Percentiles rank a stretch among this genome's conserved stretches.
Evolutionary conservation across 2,113 vertebrate species (phyloP).

Genomic region (Pteronura brasiliensis): DNA sequence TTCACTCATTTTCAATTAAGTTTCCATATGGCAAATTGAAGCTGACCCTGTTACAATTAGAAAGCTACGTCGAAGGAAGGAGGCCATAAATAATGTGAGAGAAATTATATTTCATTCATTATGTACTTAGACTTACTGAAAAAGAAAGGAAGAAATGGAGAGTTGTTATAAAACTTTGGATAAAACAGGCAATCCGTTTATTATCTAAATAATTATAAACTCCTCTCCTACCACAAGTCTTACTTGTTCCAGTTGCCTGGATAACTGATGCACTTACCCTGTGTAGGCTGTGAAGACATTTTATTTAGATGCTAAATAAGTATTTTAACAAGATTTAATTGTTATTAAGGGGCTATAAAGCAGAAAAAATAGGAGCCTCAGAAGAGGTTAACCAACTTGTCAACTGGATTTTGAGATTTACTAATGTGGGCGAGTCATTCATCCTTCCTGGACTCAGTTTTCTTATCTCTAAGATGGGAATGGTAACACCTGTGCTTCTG

Average conservation of each 20-base stretch:
- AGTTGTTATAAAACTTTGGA: not conserved
- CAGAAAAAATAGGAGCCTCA: not conserved
- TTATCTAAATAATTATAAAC: conserved; percentile 25
- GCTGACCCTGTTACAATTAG: conserved; percentile 38
- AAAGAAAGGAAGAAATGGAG: not conserved
- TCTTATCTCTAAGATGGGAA: not conserved
- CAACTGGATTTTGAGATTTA: not conserved
- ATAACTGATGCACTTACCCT: not conserved
- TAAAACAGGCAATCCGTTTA: conserved; percentile 16
- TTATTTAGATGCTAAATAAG: not conserved
- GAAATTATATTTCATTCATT: not conserved
- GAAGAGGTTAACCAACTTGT: not conserved
- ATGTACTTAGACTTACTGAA: not conserved
- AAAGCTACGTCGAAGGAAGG: not conserved
- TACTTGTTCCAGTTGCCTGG: conserved; percentile 22
- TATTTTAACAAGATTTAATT: conserved; percentile 8
- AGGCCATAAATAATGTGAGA: not conserved
- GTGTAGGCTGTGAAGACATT: not conserved
- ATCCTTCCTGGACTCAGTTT: not conserved
- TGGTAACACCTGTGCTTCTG: not conserved
- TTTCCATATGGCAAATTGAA: conserved; percentile 50
- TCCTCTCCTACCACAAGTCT: not conserved
- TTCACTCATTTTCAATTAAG: conserved; percentile 52
- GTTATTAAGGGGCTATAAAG: not conserved
- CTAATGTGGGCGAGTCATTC: not conserved